Evolutionary conservation across 1,140 invertebrate genomes (phyloP).

Genomic region (Drosophila ogumai): DNA sequence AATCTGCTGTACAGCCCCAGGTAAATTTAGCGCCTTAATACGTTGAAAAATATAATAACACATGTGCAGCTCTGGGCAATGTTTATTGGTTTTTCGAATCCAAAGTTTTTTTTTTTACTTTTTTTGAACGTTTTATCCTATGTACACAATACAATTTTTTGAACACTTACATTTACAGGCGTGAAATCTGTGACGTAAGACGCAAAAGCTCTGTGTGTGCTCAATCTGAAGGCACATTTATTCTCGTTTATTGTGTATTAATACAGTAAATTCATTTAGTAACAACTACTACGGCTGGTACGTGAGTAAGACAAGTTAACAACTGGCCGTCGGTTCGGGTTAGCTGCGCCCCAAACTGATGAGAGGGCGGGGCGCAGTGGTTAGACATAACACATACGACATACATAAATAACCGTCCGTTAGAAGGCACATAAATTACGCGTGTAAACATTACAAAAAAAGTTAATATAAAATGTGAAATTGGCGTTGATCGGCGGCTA

Average conservation of each 20-base stretch:
- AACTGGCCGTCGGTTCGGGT: slow-evolving; percentile 51
- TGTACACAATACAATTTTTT: slow-evolving; percentile 60
- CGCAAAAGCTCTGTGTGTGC: slow-evolving; percentile 23
- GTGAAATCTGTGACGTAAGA: slow-evolving; percentile 42
- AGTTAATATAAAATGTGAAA: slow-evolving; percentile 55
- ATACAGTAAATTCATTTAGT: slow-evolving; percentile 80
- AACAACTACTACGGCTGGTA: slow-evolving; percentile 63
- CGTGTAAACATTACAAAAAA: slow-evolving; percentile 60
- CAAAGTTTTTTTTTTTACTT: slow-evolving; percentile 28
- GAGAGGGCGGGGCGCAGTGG: slow-evolving; percentile 19
- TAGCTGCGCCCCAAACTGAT: slow-evolving; percentile 33
- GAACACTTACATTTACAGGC: slow-evolving; percentile 32
- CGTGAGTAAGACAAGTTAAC: slow-evolving; percentile 68
- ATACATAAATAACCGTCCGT: slow-evolving; percentile 33
- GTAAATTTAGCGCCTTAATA: slow-evolving; percentile 35
- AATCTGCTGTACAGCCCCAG: slow-evolving; percentile 27
- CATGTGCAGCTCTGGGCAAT: slow-evolving; percentile 38
- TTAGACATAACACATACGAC: slow-evolving; percentile 54
- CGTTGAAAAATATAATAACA: slow-evolving; percentile 29
- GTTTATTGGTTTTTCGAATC: slow-evolving; percentile 48
- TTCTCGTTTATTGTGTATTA: slow-evolving; percentile 55
- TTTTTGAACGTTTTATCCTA: slow-evolving; percentile 35
- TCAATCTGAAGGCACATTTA: slow-evolving; percentile 42
- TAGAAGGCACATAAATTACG: slow-evolving; percentile 47
- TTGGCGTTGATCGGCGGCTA: slow-evolving; percentile 4